Conservation (phyloP, 2,113 vertebrate genomes). For the Dipodomys spectabilis region DNA sequence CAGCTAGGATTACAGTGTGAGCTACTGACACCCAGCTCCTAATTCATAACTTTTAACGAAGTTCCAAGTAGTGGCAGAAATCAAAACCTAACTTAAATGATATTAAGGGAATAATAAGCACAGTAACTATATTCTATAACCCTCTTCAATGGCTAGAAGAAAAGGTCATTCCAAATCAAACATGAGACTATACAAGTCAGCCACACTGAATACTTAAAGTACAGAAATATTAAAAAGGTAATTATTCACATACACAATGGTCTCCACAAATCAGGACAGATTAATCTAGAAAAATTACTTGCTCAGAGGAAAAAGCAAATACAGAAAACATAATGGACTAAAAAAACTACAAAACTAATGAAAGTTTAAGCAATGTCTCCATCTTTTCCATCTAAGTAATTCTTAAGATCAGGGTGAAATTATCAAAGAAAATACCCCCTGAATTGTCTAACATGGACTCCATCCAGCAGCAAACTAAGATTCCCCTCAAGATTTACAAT, state of each 20-base stretch:
- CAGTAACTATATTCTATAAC: neutral
- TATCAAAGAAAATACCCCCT: neutral
- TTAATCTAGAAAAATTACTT: slow-evolving; percentile 39
- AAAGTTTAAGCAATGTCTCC: neutral
- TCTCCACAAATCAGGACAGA: neutral
- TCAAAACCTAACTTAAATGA: slow-evolving; percentile 28
- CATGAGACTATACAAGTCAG: slow-evolving; percentile 15
- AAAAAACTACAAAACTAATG: neutral
- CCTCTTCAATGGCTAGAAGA: slow-evolving; percentile 27
- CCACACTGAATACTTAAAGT: neutral
- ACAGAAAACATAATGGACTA: neutral
- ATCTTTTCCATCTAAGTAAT: slow-evolving; percentile 7
- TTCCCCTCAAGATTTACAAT: neutral
- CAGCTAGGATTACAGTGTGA: too few species aligned
- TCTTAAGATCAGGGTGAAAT: slow-evolving; percentile 24
- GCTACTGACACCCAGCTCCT: neutral
- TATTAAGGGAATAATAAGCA: slow-evolving; percentile 4
- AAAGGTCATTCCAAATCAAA: slow-evolving; percentile 42
- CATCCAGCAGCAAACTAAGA: neutral
- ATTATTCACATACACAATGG: slow-evolving; percentile 8
- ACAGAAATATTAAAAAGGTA: neutral
- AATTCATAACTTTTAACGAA: slow-evolving; percentile 45
- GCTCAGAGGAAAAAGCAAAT: slow-evolving; percentile 31
- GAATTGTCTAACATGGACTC: neutral
- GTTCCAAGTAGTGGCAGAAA: slow-evolving; percentile 42